Evolutionary conservation across 2,888 invertebrate species (phyloP).

Genomic region (Axea sp.): DNA sequence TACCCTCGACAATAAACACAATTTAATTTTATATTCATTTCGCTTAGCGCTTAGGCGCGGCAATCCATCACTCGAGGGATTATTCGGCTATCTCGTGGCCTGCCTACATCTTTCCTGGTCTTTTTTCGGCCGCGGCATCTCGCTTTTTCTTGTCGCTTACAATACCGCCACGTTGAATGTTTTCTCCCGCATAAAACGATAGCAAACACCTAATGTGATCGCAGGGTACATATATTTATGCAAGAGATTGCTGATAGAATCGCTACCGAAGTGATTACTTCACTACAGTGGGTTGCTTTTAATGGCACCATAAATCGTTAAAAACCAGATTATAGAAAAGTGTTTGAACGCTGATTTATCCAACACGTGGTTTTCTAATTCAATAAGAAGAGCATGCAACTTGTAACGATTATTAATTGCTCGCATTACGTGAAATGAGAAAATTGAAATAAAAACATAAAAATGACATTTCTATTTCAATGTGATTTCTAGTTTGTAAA

Average conservation of each 20-base stretch:
- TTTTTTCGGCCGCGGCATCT: slow-evolving; percentile 34
- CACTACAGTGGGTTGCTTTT: slow-evolving; percentile 37
- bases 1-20: slow-evolving; percentile 75
- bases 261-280: slow-evolving; percentile 69
- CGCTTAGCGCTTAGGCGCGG: slow-evolving; percentile 73
- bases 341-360: slow-evolving; percentile 43
- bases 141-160: slow-evolving; percentile 49
- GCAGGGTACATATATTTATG: slow-evolving; percentile 74
- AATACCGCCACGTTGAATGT: slow-evolving; percentile 54
- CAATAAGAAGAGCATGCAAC: slow-evolving; percentile 9
- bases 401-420: slow-evolving; percentile 2
- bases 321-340: slow-evolving; percentile 47
- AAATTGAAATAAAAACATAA: too few species aligned
- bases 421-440: too few species aligned
- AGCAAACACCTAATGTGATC: slow-evolving; percentile 68
- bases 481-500: too few species aligned
- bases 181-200: slow-evolving; percentile 60
- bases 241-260: slow-evolving; percentile 68
- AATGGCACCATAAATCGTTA: slow-evolving; percentile 52
- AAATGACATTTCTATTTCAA: too few species aligned
- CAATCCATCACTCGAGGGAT: slow-evolving; percentile 74
- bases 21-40: slow-evolving; percentile 77
- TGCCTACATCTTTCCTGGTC: slow-evolving; percentile 65
- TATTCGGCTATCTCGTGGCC: slow-evolving; percentile 72
- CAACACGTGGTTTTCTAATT: slow-evolving; percentile 30